These are phyloP conservation scores for Enteromius trimaculatus DNA, from an alignment of 2,797 vertebrate species.

Conservation along the genomic window DNA sequence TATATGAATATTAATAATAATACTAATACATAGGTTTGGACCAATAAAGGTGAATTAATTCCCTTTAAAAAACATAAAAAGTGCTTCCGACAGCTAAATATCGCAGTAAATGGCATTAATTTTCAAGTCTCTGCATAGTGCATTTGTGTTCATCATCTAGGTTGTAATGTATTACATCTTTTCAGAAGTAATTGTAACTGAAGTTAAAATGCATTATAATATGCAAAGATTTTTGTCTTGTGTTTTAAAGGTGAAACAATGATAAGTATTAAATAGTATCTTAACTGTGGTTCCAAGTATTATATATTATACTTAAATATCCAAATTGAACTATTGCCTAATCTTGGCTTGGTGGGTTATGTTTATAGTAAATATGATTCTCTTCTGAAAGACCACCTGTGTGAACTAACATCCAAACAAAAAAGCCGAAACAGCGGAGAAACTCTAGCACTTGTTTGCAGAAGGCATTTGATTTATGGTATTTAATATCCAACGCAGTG, in stretches of 20 bases:
- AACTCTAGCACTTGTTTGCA: neutral
- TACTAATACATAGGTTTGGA: neutral
- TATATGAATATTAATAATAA: neutral
- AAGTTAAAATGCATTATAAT: neutral
- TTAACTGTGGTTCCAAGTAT: neutral
- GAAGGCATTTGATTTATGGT: neutral
- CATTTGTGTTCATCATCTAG: neutral
- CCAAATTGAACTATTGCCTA: too few relatives aligned
- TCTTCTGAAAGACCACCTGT: too few relatives aligned
- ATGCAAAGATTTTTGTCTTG: neutral
- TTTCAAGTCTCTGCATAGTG: neutral
- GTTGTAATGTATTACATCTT: neutral
- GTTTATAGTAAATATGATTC: too few relatives aligned
- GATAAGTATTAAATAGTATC: neutral
- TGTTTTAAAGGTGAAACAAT: neutral
- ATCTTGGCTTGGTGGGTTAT: too few relatives aligned
- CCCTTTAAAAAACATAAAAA: neutral
- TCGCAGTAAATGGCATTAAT: neutral
- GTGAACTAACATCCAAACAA: neutral
- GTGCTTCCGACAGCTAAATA: neutral
- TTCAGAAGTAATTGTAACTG: neutral
- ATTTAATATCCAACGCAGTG: neutral
- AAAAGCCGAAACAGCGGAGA: neutral
- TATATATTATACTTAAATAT: neutral
- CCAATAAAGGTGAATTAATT: neutral